Evolutionary conservation across 2,888 invertebrate species (phyloP), one percentile per base, ranked within the genome.

Genomic region (Drosophila niveifrons): DNA sequence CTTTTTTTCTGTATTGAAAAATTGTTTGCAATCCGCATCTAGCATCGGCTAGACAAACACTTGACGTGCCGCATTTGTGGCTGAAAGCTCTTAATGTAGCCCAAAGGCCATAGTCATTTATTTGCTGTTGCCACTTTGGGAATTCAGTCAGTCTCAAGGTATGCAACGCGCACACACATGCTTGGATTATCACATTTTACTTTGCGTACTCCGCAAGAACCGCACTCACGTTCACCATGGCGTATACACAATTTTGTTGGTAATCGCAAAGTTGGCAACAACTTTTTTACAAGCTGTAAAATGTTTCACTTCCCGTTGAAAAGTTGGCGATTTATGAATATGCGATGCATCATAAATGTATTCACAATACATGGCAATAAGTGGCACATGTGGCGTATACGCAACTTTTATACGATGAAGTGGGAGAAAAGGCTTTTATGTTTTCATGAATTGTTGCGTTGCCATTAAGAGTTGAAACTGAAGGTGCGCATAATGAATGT

Each of bases 11-110:
- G n/a, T 61, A 46, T 64, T 78, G 80, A 80, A 61, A 78, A 66
- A 80, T 77, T 57, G 67, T 46, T 31, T 52, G 63, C 44, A 31
- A 72, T 80, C 66, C 52, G 9, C 47, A 75, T 72, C 57, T 18
- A 50, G 52, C 46, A 23, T 8, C 46, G 69, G 59, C 78, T 73
- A 73, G 78, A 77, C 78, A 66, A 64, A 64, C 64, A 76, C 64
- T 79, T 78, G 59, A 78, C 58, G 62, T 74, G 75, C 23, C 78
- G 66, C 69, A 78, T 78, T 76, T 76, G 51, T 41, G 36, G 61
- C 47, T 46, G 41, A 78, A 65, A 69, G 75, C 34, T 56, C 65
- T 44, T 65, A 78, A 75, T 67, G 44, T 58, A 0, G 58, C 17
- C 66, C 31, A 55, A 48, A 47, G 23, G 23, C 48, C 55, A 65